A percentile compares a stretch with the other conserved stretches of the same genome.
Evolutionary conservation across 2,797 vertebrate genomes (phyloP).

Genomic region (Fistularia tabacaria): DNA sequence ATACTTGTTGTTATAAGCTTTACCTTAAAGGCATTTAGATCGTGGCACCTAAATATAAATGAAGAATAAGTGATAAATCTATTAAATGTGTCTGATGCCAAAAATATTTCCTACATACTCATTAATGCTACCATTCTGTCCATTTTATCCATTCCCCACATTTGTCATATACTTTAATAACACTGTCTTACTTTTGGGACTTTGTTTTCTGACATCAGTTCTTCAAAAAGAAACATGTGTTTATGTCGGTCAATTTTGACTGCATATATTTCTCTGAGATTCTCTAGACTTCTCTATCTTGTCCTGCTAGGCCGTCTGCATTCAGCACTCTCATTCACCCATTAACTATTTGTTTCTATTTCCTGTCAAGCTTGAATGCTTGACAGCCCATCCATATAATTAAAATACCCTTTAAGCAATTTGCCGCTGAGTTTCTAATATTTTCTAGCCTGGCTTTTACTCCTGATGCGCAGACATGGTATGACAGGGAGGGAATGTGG

Average conservation of each 20-base stretch:
- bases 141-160: constrained; percentile 25
- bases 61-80: constrained; percentile 40
- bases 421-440: constrained; percentile 64
- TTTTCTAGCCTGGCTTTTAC: constrained; percentile 72
- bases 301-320: constrained; percentile 23
- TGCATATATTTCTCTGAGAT: constrained; percentile 32
- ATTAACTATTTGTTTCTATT: constrained; percentile 72
- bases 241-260: constrained; percentile 28
- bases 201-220: constrained; percentile 7
- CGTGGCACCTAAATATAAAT: neutral
- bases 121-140: constrained; percentile 6
- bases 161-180: constrained; percentile 37
- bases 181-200: constrained; percentile 19
- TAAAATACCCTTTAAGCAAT: constrained; percentile 75
- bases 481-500: constrained; percentile 55
- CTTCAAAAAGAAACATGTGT: neutral
- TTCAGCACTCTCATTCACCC: constrained; percentile 44
- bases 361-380: constrained; percentile 63
- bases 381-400: constrained; percentile 74
- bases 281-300: constrained; percentile 31
- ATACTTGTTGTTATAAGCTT: neutral
- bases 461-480: constrained; percentile 62
- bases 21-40: too few relatives aligned
- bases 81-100: constrained; percentile 25
- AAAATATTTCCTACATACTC: constrained; percentile 28